phyloP scores from a whole-genome alignment of 2,797 vertebrate genomes.

The Emydoidea blandingii region DNA sequence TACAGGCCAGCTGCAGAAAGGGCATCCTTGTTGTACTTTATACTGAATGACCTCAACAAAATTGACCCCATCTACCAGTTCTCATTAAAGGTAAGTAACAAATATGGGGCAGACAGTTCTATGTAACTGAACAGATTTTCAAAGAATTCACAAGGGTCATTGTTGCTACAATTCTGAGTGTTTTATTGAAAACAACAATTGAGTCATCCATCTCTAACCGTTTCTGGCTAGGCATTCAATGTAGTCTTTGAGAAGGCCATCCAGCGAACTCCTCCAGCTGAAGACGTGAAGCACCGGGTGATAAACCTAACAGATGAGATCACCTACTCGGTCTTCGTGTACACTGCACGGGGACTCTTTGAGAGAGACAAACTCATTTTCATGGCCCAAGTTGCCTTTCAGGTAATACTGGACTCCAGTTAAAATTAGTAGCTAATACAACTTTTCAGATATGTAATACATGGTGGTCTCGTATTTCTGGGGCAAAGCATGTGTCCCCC shows the following conservation, averaged over 20 bases:
- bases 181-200: background rate
- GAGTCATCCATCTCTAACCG: background rate
- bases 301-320: slow-evolving; percentile 80
- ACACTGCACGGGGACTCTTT: slow-evolving; percentile 80
- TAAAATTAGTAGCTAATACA: accelerated
- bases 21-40: slow-evolving; percentile 82
- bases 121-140: accelerated
- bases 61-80: slow-evolving; percentile 86
- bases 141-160: accelerated
- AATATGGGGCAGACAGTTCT: accelerated
- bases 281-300: slow-evolving; percentile 72
- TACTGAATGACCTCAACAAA: slow-evolving; percentile 82
- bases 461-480: background rate
- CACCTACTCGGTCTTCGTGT: slow-evolving; percentile 78
- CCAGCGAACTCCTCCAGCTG: slow-evolving; percentile 19
- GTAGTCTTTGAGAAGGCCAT: slow-evolving; percentile 82
- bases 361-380: slow-evolving; percentile 85
- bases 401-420: slow-evolving; percentile 66
- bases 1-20: slow-evolving; percentile 78
- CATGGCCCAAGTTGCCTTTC: slow-evolving; percentile 82
- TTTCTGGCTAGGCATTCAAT: slow-evolving; percentile 75
- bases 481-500: background rate
- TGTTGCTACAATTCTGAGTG: no score
- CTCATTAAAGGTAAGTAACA: slow-evolving; percentile 78
- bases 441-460: accelerated